Conservation (phyloP, 2,888 invertebrate species). For the Yponomeuta evonymella region DNA sequence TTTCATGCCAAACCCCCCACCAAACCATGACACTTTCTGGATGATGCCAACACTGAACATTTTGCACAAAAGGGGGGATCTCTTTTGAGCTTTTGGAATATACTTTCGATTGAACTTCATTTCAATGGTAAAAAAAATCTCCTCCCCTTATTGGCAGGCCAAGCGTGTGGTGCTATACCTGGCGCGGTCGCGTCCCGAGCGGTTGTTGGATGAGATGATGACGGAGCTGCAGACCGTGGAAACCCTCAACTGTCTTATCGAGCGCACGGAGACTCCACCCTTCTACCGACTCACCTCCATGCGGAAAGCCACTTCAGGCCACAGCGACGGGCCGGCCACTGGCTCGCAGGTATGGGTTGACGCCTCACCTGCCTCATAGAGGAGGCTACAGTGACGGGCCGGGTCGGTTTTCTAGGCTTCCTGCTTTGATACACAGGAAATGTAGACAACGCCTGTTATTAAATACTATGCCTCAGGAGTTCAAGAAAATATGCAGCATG, state of each 20-base stretch:
- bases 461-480: no score
- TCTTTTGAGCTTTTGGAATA: neutral
- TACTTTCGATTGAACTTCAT: no score
- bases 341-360: slow-evolving; percentile 52
- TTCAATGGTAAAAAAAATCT: no score
- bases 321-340: slow-evolving; percentile 64
- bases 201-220: slow-evolving; percentile 97
- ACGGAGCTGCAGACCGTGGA: slow-evolving; percentile 97
- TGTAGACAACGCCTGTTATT: no score
- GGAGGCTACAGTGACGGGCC: no score
- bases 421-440: no score
- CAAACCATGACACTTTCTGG: no score
- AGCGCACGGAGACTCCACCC: slow-evolving; percentile 98
- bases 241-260: slow-evolving; percentile 95
- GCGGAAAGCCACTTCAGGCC: slow-evolving; percentile 88
- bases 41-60: no score
- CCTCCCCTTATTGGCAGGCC: slow-evolving; percentile 76
- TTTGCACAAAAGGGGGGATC: neutral
- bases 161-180: slow-evolving; percentile 96
- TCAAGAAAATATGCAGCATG: no score
- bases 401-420: no score
- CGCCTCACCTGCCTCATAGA: no score
- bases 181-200: slow-evolving; percentile 93
- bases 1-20: no score
- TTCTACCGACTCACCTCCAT: slow-evolving; percentile 96